Conservation (phyloP, 2,888 invertebrate genomes). For the Actias luna region DNA sequence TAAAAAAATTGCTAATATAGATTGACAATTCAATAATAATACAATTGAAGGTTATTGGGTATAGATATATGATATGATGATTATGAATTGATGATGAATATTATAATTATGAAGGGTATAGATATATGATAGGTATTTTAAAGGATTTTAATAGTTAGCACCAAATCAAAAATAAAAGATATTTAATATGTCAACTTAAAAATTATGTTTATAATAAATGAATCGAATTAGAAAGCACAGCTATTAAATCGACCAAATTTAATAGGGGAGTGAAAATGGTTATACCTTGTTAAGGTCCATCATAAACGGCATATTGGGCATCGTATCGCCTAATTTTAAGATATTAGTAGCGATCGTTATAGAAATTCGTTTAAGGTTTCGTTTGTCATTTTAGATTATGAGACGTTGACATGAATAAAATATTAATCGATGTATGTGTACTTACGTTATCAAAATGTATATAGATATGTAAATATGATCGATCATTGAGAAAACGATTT, state of each 20-base stretch:
- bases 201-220: slow-evolving; percentile 9
- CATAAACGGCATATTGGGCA: slow-evolving; percentile 46
- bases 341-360: slow-evolving; percentile 6
- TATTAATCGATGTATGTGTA: not conserved
- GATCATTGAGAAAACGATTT: not conserved
- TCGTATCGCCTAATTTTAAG: slow-evolving; percentile 40
- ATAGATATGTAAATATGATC: not conserved
- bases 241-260: slow-evolving; percentile 40
- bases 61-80: no score
- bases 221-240: slow-evolving; percentile 41
- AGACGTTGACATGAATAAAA: not conserved
- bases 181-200: slow-evolving; percentile 4
- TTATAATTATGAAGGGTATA: no score
- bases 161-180: not conserved
- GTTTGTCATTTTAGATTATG: slow-evolving; percentile 3
- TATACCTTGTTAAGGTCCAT: slow-evolving; percentile 46
- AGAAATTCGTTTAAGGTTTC: not conserved
- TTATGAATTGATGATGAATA: no score
- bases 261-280: slow-evolving; percentile 33
- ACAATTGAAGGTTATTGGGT: no score
- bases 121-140: no score
- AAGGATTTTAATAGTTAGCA: no score
- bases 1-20: no score
- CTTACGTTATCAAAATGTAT: not conserved
- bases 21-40: no score